These are phyloP conservation scores for Drosophila sechellia DNA, from an alignment of 1,140 invertebrate genomes.

Conservation along the genomic window DNA sequence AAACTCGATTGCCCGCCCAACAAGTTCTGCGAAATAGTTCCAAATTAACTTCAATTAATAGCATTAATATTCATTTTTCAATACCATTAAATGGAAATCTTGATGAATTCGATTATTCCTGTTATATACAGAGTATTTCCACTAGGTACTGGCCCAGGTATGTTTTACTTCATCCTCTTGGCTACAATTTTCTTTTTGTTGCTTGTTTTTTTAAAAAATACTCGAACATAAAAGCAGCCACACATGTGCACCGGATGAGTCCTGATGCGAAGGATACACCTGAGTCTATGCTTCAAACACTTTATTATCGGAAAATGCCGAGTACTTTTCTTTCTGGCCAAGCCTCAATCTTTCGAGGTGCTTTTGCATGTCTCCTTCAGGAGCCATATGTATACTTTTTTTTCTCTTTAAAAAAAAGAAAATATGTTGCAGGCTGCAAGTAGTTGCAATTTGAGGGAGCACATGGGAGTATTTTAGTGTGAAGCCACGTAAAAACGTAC, in stretches of 20 bases:
- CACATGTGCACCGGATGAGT: constrained; percentile 3
- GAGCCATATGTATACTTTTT: background rate
- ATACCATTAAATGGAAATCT: no score
- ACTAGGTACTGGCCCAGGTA: no score
- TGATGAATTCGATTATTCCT: no score
- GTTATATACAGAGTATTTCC: no score
- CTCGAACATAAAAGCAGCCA: background rate
- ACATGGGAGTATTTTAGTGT: constrained; percentile 23
- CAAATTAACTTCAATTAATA: background rate
- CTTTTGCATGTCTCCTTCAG: constrained; percentile 5
- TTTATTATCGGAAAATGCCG: constrained; percentile 26
- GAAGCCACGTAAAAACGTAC: constrained; percentile 26
- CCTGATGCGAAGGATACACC: constrained; percentile 6
- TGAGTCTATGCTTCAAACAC: constrained; percentile 11
- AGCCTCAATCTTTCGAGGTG: constrained; percentile 27
- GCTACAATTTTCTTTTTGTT: background rate
- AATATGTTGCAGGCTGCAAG: constrained; percentile 36
- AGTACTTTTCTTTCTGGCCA: constrained; percentile 15
- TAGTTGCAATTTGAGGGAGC: constrained; percentile 34
- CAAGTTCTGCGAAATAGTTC: background rate
- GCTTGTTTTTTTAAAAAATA: constrained; percentile 9
- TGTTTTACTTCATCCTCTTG: no score
- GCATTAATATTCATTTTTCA: no score
- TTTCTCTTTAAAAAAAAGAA: background rate
- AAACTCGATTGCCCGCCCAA: background rate